Conservation (phyloP, 1,140 invertebrate genomes). For the Aphelinus atriplicis region DNA sequence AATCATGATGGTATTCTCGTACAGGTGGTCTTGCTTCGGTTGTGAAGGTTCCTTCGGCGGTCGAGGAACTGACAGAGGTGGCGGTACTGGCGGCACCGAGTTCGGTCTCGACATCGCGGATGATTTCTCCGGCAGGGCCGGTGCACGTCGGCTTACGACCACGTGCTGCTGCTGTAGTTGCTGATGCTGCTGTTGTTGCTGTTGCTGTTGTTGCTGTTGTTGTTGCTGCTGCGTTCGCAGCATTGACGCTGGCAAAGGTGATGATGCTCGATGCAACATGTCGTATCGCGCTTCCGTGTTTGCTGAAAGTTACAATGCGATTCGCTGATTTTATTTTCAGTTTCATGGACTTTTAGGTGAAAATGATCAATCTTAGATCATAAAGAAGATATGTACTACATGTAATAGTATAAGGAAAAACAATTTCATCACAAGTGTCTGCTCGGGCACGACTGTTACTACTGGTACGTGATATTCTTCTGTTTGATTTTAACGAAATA, state of each 20-base stretch:
- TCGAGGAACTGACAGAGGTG: conserved; percentile 57
- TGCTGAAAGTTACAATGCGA: neutral
- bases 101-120: conserved; percentile 44
- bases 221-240: conserved; percentile 47
- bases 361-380: too few relatives aligned
- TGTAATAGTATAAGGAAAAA: too few relatives aligned
- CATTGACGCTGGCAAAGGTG: conserved; percentile 50
- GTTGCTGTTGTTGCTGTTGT: too few relatives aligned
- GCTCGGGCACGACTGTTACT: too few relatives aligned
- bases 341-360: too few relatives aligned
- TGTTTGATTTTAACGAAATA: too few relatives aligned
- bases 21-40: conserved; percentile 67
- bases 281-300: conserved; percentile 63
- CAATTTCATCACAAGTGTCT: too few relatives aligned
- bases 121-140: conserved; percentile 56
- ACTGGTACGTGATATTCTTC: too few relatives aligned
- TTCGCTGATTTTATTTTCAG: too few relatives aligned
- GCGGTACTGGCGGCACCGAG: conserved; percentile 41
- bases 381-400: too few relatives aligned
- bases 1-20: conserved; percentile 70
- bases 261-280: conserved; percentile 61
- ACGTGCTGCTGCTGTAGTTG: conserved; percentile 31
- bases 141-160: conserved; percentile 46
- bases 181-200: neutral
- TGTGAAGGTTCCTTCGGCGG: conserved; percentile 50